phyloP scores from a whole-genome alignment of 2,113 vertebrate genomes.

The Microcebus tavaratra region DNA sequence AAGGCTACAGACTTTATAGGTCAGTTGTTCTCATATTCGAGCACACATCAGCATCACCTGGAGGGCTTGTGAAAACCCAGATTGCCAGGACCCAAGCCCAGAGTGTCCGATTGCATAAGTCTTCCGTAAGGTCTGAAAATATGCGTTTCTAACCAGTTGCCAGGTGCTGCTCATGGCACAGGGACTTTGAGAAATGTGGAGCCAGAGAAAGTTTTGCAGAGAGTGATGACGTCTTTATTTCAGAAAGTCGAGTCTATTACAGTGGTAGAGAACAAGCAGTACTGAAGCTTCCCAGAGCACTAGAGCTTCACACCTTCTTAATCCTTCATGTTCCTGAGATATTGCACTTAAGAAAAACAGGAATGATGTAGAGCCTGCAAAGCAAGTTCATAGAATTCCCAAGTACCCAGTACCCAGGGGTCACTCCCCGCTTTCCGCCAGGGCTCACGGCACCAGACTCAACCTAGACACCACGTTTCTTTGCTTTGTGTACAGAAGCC shows the following conservation, averaged over 20 bases:
- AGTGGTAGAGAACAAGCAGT: not conserved
- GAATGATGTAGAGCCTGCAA: not conserved
- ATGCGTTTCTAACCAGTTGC: not conserved
- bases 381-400: not conserved
- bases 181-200: not conserved
- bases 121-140: not conserved
- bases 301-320: not conserved
- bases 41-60: too few relatives aligned
- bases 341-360: not conserved
- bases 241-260: not conserved
- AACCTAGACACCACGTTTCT: not conserved
- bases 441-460: not conserved
- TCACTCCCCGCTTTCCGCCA: not conserved
- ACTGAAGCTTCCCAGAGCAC: not conserved
- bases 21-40: not conserved
- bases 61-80: not conserved
- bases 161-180: not conserved
- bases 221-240: not conserved
- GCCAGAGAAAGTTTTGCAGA: not conserved
- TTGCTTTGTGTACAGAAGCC: not conserved
- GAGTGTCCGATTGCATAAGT: not conserved
- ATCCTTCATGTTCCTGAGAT: conserved; percentile 25
- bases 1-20: not conserved
- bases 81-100: not conserved
- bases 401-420: not conserved